phyloP scores from a whole-genome alignment of 2,113 vertebrate genomes.

The Indri indri region DNA sequence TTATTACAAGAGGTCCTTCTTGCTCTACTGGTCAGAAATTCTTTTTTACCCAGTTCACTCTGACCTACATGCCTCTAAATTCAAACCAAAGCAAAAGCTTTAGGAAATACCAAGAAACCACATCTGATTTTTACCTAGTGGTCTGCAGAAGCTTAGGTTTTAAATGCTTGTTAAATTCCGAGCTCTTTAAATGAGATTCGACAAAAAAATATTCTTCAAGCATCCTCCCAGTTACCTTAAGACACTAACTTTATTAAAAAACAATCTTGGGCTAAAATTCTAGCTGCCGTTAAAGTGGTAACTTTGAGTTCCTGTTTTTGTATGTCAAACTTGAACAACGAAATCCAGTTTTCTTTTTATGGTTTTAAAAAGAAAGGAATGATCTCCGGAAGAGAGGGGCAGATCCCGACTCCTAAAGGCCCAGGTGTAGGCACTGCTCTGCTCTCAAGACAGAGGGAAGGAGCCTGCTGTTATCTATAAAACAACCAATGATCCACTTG shows the following conservation, averaged over 20 bases:
- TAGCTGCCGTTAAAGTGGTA: not conserved
- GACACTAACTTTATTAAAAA: not conserved
- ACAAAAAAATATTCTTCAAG: not conserved
- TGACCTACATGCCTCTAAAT: not conserved
- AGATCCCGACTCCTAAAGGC: not conserved
- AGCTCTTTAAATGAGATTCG: not conserved
- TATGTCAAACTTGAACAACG: not conserved
- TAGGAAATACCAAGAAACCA: not conserved
- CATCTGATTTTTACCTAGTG: not conserved
- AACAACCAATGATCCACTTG: not conserved
- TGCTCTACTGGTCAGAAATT: slow-evolving; percentile 8
- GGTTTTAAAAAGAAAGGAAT: not conserved
- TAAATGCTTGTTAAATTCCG: not conserved
- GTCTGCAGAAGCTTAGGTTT: not conserved
- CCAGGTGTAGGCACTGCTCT: not conserved
- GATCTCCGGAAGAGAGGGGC: too few relatives aligned
- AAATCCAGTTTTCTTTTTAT: slow-evolving; percentile 5
- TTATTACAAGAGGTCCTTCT: not conserved
- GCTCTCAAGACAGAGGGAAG: not conserved
- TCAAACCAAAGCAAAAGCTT: slow-evolving; percentile 35
- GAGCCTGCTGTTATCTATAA: not conserved
- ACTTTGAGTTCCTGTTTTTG: not conserved
- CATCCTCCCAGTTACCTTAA: not conserved
- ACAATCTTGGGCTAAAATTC: not conserved
- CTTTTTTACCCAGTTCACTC: slow-evolving; percentile 13